A percentile compares a stretch with the other conserved stretches of the same genome.
Conservation (phyloP, 2,888 invertebrate genomes). For the Lydus trimaculatus region DNA sequence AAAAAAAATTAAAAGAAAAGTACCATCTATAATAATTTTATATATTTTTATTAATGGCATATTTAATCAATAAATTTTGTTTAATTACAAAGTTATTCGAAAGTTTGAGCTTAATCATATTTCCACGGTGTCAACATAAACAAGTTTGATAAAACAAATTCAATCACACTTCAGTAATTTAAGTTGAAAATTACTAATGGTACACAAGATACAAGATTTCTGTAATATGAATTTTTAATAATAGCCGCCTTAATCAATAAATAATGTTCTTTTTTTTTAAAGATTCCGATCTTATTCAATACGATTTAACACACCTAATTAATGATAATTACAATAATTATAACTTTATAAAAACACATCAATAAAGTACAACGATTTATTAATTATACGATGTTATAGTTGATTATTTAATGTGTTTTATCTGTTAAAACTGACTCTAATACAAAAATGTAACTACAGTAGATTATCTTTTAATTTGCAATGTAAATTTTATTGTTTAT, state of each 20-base stretch:
- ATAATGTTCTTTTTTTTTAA: neutral
- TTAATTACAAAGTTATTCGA: neutral
- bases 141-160: slow-evolving; percentile 2
- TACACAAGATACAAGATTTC: neutral
- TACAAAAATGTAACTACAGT: neutral
- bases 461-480: slow-evolving; percentile 3
- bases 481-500: neutral
- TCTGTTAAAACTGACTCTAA: slow-evolving; percentile 7
- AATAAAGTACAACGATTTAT: slow-evolving; percentile 11
- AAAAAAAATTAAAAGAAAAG: neutral
- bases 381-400: slow-evolving; percentile 20
- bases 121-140: neutral
- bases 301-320: slow-evolving; percentile 21
- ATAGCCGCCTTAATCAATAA: neutral
- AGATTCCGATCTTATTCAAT: slow-evolving; percentile 9
- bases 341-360: slow-evolving; percentile 17
- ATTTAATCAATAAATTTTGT: slow-evolving; percentile 3
- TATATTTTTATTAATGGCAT: neutral
- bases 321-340: slow-evolving; percentile 25
- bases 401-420: slow-evolving; percentile 22
- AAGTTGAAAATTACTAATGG: neutral
- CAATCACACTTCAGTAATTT: slow-evolving; percentile 6
- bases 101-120: slow-evolving; percentile 4
- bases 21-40: neutral
- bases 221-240: neutral